phyloP scores from a whole-genome alignment of 37 sponge, comb jelly and placozoan genomes.

The Chondrilla cf. caribensis region DNA sequence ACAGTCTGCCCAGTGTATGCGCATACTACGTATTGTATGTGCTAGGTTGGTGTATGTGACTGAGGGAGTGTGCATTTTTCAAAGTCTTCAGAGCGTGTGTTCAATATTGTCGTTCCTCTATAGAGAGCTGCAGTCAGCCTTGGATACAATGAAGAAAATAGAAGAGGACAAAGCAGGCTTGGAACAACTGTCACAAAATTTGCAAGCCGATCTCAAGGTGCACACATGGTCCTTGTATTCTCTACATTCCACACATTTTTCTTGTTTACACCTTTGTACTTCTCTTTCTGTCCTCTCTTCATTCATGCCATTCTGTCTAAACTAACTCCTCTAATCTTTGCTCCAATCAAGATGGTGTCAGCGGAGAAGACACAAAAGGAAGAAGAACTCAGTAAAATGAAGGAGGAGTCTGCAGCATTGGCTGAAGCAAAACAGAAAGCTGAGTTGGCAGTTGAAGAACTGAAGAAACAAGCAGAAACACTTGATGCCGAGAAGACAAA shows the following conservation, averaged over 20 bases:
- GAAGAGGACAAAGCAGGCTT: slow-evolving; percentile 70
- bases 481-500: slow-evolving; percentile 86
- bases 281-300: too few relatives aligned
- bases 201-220: slow-evolving; percentile 56
- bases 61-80: too few relatives aligned
- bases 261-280: too few relatives aligned
- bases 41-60: too few relatives aligned
- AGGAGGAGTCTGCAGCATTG: slow-evolving; percentile 27
- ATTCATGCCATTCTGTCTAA: too few relatives aligned
- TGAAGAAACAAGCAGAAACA: slow-evolving; percentile 69
- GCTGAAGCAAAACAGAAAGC: slow-evolving; percentile 65
- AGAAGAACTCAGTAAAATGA: not conserved
- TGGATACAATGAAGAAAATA: slow-evolving; percentile 74
- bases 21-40: too few relatives aligned
- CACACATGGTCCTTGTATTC: not conserved
- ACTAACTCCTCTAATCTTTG: too few relatives aligned
- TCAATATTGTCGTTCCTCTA: not conserved
- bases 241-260: too few relatives aligned
- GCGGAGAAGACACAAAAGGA: slow-evolving; percentile 28
- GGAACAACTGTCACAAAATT: slow-evolving; percentile 24
- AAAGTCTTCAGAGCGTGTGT: too few relatives aligned
- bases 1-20: too few relatives aligned
- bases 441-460: slow-evolving; percentile 66
- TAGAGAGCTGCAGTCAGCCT: slow-evolving; percentile 79
- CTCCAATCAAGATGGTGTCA: not conserved